Percentiles rank a stretch among this genome's conserved stretches.
Evolutionary conservation across 2,797 vertebrate species (phyloP).

Genomic region (Rhabdophis nuchalis): DNA sequence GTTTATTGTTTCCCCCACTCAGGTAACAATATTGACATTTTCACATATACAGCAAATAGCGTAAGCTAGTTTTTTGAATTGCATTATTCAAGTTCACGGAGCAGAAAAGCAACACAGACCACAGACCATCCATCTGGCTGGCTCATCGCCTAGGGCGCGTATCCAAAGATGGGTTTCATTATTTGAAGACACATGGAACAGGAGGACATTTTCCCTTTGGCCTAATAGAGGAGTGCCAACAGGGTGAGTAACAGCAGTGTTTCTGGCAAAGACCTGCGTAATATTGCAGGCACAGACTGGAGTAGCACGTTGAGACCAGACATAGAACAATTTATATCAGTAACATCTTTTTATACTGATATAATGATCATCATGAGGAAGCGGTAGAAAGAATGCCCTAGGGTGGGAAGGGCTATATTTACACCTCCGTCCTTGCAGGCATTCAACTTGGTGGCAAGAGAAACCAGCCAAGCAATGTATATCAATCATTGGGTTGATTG

Average conservation of each 20-base stretch:
- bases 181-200: conserved; percentile 23
- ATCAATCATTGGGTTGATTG: not conserved
- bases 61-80: conserved; percentile 5
- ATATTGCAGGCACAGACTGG: not conserved
- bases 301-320: not conserved
- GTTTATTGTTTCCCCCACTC: not conserved
- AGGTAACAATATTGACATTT: not conserved
- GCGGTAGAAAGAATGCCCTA: not conserved
- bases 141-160: conserved; percentile 35
- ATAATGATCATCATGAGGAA: conserved; percentile 11
- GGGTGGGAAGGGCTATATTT: not conserved
- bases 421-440: not conserved
- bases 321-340: not conserved
- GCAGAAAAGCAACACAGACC: conserved; percentile 26
- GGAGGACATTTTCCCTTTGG: not conserved
- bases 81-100: conserved; percentile 30
- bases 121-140: conserved; percentile 33
- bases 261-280: conserved; percentile 15
- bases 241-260: not conserved
- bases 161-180: conserved; percentile 38
- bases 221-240: conserved; percentile 1
- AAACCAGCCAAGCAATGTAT: not conserved
- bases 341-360: not conserved
- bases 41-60: not conserved
- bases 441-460: not conserved